Evolutionary conservation across 2,113 vertebrate species (phyloP).

Genomic region (Psilopogon haemacephalus): DNA sequence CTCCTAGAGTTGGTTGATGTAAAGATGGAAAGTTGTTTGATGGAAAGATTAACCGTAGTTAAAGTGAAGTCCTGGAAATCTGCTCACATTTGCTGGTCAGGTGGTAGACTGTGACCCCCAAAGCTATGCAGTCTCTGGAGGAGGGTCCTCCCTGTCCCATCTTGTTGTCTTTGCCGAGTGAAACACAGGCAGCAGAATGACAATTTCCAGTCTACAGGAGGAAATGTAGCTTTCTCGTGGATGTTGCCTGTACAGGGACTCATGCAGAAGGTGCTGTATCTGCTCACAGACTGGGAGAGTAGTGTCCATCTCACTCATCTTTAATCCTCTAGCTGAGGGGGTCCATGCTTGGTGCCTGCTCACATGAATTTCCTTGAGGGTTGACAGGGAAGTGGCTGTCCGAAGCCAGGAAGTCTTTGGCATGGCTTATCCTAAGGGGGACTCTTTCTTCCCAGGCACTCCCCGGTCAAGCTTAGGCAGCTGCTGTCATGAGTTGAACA

Average conservation of each 20-base stretch:
- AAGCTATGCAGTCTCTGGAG: background rate
- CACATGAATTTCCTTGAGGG: background rate
- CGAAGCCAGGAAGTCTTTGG: background rate
- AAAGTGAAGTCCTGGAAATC: background rate
- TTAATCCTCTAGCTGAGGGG: rapidly evolving
- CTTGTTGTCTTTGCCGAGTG: background rate
- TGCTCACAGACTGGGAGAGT: background rate
- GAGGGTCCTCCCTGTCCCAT: background rate
- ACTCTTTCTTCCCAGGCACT: background rate
- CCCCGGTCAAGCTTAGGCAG: background rate
- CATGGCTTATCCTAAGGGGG: background rate
- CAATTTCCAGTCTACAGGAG: background rate
- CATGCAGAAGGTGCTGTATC: background rate
- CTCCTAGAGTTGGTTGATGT: background rate
- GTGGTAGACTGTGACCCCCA: background rate
- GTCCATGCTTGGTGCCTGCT: rapidly evolving
- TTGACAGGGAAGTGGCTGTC: background rate
- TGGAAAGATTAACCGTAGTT: background rate
- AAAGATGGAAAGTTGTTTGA: too few relatives aligned
- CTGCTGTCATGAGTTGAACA: background rate
- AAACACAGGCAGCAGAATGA: background rate
- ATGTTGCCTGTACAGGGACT: rapidly evolving
- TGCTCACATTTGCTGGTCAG: background rate
- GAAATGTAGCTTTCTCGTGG: background rate
- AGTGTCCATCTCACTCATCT: background rate